phyloP scores from a whole-genome alignment of 2,113 vertebrate genomes.

The Empidonax traillii region DNA sequence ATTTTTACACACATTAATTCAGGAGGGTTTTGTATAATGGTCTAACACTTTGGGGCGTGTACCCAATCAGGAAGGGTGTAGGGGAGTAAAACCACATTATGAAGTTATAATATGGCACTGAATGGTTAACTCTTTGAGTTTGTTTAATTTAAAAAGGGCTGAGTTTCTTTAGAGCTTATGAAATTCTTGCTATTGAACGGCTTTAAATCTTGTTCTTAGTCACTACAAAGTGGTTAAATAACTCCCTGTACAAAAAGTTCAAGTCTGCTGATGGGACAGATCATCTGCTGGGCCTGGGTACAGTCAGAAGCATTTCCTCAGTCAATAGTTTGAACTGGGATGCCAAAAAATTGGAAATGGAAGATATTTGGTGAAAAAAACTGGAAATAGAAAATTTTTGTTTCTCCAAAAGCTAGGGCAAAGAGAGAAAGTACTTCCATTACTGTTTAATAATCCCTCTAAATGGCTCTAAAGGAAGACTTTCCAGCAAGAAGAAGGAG shows the following conservation, averaged over 20 bases:
- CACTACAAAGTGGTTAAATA: not conserved
- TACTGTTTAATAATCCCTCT: not conserved
- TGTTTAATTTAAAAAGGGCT: not conserved
- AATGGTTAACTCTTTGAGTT: not conserved
- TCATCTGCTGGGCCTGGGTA: conserved; percentile 8
- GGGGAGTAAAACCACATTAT: not conserved
- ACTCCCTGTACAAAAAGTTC: not conserved
- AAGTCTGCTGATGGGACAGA: not conserved
- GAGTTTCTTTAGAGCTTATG: not conserved
- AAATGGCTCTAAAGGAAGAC: not conserved
- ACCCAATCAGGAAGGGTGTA: not conserved
- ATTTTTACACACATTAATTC: not conserved
- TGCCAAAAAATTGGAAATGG: not conserved
- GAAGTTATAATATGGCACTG: not conserved
- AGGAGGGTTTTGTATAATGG: not conserved
- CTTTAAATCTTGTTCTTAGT: conserved; percentile 3
- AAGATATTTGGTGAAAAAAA: not conserved
- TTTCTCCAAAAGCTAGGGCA: not conserved
- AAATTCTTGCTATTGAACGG: not conserved
- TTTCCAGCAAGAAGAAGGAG: not conserved
- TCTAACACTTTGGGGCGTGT: not conserved
- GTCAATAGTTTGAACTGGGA: not conserved
- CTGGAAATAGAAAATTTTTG: not conserved
- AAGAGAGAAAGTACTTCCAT: not conserved
- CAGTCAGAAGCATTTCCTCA: not conserved